Evolutionary conservation across 2,888 invertebrate genomes (phyloP).

Genomic region (Polyommatus icarus): DNA sequence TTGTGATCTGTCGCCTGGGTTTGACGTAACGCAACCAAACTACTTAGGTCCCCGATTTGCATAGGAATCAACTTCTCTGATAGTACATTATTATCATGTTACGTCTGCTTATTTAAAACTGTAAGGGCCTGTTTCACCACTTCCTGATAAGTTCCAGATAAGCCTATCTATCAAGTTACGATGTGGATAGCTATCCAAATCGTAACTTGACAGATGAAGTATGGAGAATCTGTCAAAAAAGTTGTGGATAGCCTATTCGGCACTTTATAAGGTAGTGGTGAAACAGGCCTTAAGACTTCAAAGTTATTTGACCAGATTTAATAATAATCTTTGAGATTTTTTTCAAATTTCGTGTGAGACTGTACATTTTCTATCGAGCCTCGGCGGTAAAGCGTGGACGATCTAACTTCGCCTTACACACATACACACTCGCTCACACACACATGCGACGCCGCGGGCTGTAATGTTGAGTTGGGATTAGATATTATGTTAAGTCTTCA

Average conservation of each 20-base stretch:
- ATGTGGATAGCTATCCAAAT: no score
- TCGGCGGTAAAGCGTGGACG: constrained; percentile 80
- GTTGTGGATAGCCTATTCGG: no score
- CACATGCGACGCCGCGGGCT: constrained; percentile 58
- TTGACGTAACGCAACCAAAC: no score
- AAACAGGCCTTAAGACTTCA: neutral
- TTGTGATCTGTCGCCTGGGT: no score
- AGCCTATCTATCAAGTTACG: no score
- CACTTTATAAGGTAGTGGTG: no score
- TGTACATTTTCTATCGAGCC: constrained; percentile 74
- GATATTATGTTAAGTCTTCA: constrained; percentile 57
- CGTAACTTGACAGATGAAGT: neutral
- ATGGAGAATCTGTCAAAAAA: neutral
- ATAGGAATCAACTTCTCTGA: no score
- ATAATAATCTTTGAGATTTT: neutral
- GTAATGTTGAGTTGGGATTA: constrained; percentile 66
- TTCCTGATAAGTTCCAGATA: no score
- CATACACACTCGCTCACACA: constrained; percentile 51
- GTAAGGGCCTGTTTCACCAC: no score
- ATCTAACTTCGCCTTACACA: constrained; percentile 78
- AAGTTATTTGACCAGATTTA: neutral
- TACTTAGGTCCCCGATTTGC: no score
- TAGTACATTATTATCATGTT: no score
- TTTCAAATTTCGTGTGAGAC: constrained; percentile 41
- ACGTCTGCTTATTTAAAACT: neutral